Evolutionary conservation across 2,113 vertebrate species (phyloP).

Genomic region (Pandion haliaetus): DNA sequence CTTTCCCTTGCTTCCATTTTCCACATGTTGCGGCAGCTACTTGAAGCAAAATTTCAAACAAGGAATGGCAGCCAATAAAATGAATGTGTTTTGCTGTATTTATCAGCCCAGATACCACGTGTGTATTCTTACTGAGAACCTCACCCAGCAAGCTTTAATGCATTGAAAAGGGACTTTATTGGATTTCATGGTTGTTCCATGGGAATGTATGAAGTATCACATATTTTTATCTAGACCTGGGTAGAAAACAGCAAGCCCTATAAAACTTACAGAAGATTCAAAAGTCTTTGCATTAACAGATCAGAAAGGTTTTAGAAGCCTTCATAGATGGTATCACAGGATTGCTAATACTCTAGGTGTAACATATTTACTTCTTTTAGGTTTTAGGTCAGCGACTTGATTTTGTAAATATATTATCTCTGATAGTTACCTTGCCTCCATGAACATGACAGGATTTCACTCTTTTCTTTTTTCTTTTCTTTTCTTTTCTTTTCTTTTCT

Average conservation of each 20-base stretch:
- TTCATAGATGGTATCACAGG: background rate
- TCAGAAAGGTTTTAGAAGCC: background rate
- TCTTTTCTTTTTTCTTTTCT: too few relatives aligned
- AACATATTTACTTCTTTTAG: background rate
- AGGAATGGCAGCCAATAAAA: background rate
- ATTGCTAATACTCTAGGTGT: background rate
- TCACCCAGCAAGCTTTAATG: background rate
- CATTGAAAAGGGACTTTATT: background rate
- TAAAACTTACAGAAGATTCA: background rate
- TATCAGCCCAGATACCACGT: background rate
- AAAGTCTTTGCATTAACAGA: background rate
- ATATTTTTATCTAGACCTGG: background rate
- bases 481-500: rapidly evolving
- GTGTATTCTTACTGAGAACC: background rate
- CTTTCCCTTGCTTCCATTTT: background rate
- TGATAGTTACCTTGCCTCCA: background rate
- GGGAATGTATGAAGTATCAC: background rate
- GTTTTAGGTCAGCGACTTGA: background rate
- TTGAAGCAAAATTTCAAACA: background rate
- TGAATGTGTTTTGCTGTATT: background rate
- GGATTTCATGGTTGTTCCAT: background rate
- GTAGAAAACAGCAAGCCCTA: background rate
- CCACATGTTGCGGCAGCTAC: background rate
- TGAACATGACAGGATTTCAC: background rate
- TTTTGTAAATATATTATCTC: background rate